Conservation (phyloP, 1,140 invertebrate genomes). For the Dendrolimus punctatus region DNA sequence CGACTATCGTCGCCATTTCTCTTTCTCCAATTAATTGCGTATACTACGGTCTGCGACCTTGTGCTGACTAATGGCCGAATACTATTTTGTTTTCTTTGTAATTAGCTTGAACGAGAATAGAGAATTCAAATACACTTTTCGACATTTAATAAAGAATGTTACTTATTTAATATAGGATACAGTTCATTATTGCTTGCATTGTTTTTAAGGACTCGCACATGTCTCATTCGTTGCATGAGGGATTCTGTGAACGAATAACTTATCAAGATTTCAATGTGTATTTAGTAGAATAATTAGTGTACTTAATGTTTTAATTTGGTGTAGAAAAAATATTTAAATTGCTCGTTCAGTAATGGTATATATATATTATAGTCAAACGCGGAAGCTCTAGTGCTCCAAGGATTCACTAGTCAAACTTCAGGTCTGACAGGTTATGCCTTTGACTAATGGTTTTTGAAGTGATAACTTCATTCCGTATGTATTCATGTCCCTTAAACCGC, state of each 20-base stretch:
- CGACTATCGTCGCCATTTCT: constrained; percentile 26
- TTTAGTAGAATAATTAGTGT: constrained; percentile 15
- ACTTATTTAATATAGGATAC: too few species aligned
- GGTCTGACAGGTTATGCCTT: too few species aligned
- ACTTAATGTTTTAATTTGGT: constrained; percentile 18
- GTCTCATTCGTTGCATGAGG: background rate
- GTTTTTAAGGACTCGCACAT: too few species aligned
- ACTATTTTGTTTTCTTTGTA: constrained; percentile 38
- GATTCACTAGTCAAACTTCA: too few species aligned
- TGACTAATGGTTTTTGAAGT: too few species aligned
- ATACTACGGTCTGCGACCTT: constrained; percentile 23
- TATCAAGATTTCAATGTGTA: constrained; percentile 17
- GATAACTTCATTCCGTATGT: too few species aligned
- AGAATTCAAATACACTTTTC: background rate
- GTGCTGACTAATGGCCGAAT: constrained; percentile 30
- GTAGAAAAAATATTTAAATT: background rate
- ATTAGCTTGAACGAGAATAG: constrained; percentile 29
- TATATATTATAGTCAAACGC: too few species aligned
- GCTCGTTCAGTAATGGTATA: too few species aligned
- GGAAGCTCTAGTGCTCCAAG: too few species aligned
- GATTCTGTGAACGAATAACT: constrained; percentile 16
- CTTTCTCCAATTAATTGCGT: constrained; percentile 42
- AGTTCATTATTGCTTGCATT: too few species aligned
- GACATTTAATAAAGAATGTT: too few species aligned
- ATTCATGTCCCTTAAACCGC: too few species aligned